Conservation (phyloP, 2,888 invertebrate genomes). For the Andrena haemorrhoa region DNA sequence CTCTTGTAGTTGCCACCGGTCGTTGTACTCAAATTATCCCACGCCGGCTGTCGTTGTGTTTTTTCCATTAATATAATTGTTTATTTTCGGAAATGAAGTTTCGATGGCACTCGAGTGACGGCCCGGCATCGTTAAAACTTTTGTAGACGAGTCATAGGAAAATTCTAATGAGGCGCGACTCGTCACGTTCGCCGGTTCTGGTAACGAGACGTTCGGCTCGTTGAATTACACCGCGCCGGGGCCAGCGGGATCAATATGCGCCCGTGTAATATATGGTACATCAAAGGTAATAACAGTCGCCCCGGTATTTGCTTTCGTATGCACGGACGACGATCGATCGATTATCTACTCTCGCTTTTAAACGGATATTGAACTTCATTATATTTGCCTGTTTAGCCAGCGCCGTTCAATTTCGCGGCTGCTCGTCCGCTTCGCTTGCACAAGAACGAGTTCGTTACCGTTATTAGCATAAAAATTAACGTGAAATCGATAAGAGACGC, state of each 20-base stretch:
- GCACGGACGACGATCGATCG: conserved; percentile 52
- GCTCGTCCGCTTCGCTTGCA: neutral
- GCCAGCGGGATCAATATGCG: conserved; percentile 59
- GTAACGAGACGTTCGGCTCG: conserved; percentile 51
- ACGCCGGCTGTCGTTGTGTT: neutral
- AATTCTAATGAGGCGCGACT: conserved; percentile 64
- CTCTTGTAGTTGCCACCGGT: conserved; percentile 5
- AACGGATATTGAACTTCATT: conserved; percentile 65
- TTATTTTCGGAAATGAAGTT: conserved; percentile 60
- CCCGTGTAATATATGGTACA: conserved; percentile 55
- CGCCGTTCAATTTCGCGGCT: conserved; percentile 52
- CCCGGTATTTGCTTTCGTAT: conserved; percentile 60
- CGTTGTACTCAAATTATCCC: conserved; percentile 26
- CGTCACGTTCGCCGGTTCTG: conserved; percentile 37
- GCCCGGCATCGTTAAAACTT: conserved; percentile 60
- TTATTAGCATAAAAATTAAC: conserved; percentile 2
- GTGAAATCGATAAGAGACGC: neutral
- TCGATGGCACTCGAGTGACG: conserved; percentile 49
- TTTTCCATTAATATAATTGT: conserved; percentile 57
- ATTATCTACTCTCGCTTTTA: conserved; percentile 65
- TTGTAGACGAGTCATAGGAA: conserved; percentile 51
- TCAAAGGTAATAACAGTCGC: conserved; percentile 69
- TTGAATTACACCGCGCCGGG: conserved; percentile 43
- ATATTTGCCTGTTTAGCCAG: conserved; percentile 54
- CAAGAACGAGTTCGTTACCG: conserved; percentile 24